Base-by-base conservation (phyloP, 2,888 invertebrate species). In the Apamea anceps region DNA sequence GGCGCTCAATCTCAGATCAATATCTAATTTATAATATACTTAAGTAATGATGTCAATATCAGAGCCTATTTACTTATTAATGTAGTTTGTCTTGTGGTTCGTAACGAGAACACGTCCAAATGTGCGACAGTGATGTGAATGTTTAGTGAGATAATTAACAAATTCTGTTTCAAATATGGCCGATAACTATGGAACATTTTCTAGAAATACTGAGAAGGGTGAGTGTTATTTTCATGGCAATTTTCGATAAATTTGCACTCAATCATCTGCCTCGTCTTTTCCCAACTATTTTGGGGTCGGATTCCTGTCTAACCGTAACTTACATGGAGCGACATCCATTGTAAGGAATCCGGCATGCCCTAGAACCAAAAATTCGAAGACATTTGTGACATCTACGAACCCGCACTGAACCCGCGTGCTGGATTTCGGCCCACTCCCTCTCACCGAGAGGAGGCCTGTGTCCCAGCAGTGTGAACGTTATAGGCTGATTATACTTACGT, bases 161-260 rank as follows among this genome's bases (percentile, higher is more conserved):
- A n/a, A 66, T n/a, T 15, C 51, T 13, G 21, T 70, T 13, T 6
- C 7, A 70, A 86, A 72, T 13, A 88, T 88, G 88, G 79, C 1
- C 4, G 70, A 63, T 32, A 67, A 73, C 37, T 88, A 88, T 81
- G 88, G 88, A 71, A 88, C 88, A 2, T 88, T 88, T 75, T 0
- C 0, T 18, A 71, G 18, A 10, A 71, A 70, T 37, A 25, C 18
- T 15, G 25, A 71, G 0, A 77, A 75, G 65, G 70, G 88, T 88
- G 66, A 88, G 88, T 81, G 28, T 25, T 28, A 25, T 63, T 70
- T 66, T 62, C 0, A 37, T 48, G 10, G 25, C 1, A 6, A 28
- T 70, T 57, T 75, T 73, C 60, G 12, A 72, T 68, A 45, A 42
- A 68, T 28, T 77, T 6, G 10, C 0, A 48, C 2, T 18, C 6